Conservation (phyloP, 2,888 invertebrate species). For the Onthophagus sagittarius region DNA sequence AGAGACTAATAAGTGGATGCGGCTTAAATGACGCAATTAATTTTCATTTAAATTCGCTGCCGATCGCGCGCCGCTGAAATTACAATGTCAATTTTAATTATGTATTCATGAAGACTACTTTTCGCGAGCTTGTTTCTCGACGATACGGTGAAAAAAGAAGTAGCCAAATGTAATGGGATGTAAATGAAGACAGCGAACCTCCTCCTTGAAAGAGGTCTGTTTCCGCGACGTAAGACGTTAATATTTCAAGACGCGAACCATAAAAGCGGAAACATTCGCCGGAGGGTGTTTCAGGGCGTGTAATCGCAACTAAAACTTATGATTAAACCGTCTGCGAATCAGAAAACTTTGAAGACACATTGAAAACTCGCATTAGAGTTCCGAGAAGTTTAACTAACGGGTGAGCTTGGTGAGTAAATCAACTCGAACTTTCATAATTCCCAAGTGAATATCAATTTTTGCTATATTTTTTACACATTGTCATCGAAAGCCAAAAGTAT, state of each 20-base stretch:
- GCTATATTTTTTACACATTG: not conserved
- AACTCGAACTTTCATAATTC: conserved; percentile 17
- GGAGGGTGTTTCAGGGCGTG: conserved; percentile 17
- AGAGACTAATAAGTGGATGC: conserved; percentile 42
- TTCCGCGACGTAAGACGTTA: not conserved
- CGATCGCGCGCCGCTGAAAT: conserved; percentile 34
- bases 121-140: not conserved
- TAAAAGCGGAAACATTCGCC: conserved; percentile 2
- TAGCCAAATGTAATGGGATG: not conserved
- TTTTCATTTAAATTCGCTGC: conserved; percentile 43
- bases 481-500: not conserved
- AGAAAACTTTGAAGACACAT: conserved; percentile 25
- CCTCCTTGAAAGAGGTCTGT: not conserved
- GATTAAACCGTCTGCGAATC: conserved; percentile 25
- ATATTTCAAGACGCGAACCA: conserved; percentile 6
- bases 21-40: conserved; percentile 43
- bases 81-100: conserved; percentile 33
- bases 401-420: conserved; percentile 21
- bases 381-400: conserved; percentile 25
- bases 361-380: conserved; percentile 28
- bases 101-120: conserved; percentile 17
- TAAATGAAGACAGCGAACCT: not conserved
- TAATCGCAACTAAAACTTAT: conserved; percentile 22
- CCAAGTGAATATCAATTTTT: conserved; percentile 3
- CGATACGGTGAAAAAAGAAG: not conserved